A percentile compares a stretch with the other conserved stretches of the same genome.
Evolutionary conservation across 2,113 vertebrate genomes (phyloP).

Genomic region (Progne subis): DNA sequence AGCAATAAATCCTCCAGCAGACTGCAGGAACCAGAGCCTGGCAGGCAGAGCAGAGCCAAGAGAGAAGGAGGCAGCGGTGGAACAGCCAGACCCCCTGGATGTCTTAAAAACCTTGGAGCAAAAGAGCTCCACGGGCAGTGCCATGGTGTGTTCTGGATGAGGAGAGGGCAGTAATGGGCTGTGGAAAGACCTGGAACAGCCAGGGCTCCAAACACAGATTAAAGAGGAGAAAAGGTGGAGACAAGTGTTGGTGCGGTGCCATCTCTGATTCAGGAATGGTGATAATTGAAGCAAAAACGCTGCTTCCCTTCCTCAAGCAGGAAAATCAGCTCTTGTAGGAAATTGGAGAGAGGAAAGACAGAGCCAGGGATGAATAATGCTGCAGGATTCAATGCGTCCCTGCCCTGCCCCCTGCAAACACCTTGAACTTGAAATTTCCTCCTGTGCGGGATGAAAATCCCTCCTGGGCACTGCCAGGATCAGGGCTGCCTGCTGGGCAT

Average conservation of each 20-base stretch:
- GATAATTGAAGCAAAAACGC: neutral
- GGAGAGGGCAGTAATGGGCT: neutral
- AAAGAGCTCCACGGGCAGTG: neutral
- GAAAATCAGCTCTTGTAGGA: neutral
- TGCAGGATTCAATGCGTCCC: fast-evolving
- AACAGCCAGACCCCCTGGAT: neutral
- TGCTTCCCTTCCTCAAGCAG: neutral
- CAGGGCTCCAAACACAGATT: neutral
- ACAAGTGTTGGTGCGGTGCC: neutral
- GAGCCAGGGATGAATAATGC: neutral
- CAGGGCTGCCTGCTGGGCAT: neutral
- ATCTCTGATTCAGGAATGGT: neutral
- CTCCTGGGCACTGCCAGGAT: neutral
- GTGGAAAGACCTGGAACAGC: neutral
- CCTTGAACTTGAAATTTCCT: neutral
- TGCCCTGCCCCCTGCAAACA: neutral
- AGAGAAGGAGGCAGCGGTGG: fast-evolving
- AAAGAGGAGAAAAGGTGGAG: neutral
- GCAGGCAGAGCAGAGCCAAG: neutral
- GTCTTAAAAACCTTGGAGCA: neutral
- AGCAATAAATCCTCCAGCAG: neutral
- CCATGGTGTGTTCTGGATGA: fast-evolving
- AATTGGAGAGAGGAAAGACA: neutral
- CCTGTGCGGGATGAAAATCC: neutral
- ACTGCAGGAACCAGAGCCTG: neutral